Evolutionary conservation across 2,888 invertebrate genomes (phyloP).

Genomic region (Morpho deidamia): DNA sequence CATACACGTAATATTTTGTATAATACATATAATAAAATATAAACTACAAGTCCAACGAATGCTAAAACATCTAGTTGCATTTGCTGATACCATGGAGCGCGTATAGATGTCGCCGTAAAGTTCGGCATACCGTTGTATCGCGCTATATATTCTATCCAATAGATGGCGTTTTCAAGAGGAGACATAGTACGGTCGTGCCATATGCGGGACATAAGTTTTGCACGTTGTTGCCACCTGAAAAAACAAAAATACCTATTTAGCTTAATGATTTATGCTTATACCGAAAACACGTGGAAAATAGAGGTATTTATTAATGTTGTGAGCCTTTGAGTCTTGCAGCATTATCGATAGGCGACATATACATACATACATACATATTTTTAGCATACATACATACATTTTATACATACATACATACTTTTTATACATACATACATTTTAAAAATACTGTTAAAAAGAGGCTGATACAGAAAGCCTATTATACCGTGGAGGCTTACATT

Average conservation of each 20-base stretch:
- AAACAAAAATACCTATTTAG: neutral
- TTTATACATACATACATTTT: no score
- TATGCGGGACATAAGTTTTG: conserved; percentile 60
- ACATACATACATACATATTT: no score
- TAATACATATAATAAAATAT: conserved; percentile 47
- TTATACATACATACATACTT: no score
- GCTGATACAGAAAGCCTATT: no score
- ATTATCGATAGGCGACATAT: no score
- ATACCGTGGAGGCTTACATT: no score
- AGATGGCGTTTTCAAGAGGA: conserved; percentile 74
- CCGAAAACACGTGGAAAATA: no score
- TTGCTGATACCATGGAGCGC: conserved; percentile 56
- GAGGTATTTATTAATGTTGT: no score
- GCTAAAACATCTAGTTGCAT: conserved; percentile 62
- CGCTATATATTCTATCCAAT: conserved; percentile 79
- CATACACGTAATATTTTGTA: conserved; percentile 52
- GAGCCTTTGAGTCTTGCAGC: no score
- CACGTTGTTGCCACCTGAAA: conserved; percentile 57
- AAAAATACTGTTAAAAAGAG: no score
- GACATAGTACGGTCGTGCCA: conserved; percentile 75
- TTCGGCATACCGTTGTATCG: conserved; percentile 63
- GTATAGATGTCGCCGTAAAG: conserved; percentile 51
- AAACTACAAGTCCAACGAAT: conserved; percentile 51
- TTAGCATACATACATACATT: no score
- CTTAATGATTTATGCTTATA: neutral